These are phyloP conservation scores for Tachyglossus aculeatus DNA, from an alignment of 2,797 vertebrate species.

Conservation along the genomic window DNA sequence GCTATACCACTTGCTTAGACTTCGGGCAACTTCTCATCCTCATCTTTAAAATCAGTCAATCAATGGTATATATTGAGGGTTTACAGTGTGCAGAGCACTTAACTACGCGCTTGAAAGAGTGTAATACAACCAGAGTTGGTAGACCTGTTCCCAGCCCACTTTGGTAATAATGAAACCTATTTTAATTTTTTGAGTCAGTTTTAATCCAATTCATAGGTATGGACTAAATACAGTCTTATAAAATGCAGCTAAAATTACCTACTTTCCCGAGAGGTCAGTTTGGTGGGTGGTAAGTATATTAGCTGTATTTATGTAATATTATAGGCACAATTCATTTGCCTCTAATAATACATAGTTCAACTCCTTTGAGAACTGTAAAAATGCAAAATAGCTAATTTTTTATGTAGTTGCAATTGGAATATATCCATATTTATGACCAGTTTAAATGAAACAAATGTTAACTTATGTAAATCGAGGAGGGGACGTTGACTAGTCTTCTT, in stretches of 20 bases:
- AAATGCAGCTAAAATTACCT: neutral
- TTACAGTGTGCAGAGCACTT: no score
- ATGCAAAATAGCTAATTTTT: conserved; percentile 8
- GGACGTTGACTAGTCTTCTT: neutral
- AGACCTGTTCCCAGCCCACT: no score
- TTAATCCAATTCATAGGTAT: neutral
- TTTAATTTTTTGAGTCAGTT: neutral
- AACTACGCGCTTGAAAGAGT: no score
- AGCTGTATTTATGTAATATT: neutral
- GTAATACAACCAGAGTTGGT: no score
- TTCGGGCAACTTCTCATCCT: no score
- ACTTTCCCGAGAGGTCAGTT: neutral
- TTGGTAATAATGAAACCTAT: no score
- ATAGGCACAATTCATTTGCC: neutral
- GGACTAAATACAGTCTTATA: neutral
- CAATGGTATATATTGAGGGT: no score
- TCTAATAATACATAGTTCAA: neutral
- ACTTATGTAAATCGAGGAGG: neutral
- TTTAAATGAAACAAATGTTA: neutral
- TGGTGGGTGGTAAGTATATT: neutral
- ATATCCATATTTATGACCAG: neutral
- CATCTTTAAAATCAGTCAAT: no score
- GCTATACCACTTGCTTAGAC: no score
- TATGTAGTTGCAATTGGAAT: neutral
- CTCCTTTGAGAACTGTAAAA: neutral